Percentiles rank a stretch among this genome's conserved stretches.
Conservation (phyloP, 2,797 vertebrate genomes). For the Synaphobranchus kaupii region DNA sequence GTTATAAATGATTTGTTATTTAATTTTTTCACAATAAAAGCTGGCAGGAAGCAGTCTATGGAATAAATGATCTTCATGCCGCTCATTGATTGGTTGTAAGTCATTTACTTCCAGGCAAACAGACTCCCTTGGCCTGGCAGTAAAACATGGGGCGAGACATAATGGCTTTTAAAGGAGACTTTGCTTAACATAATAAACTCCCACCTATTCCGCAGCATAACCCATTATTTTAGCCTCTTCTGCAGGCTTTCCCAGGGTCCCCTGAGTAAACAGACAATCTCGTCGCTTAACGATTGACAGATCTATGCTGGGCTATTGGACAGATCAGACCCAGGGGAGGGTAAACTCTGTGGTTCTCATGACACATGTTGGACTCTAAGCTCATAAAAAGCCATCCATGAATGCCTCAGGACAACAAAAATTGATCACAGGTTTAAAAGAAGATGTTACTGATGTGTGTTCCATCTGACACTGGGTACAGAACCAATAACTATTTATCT, state of each 20-base stretch:
- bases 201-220: not conserved
- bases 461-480: not conserved
- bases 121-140: not conserved
- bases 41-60: not conserved
- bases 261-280: not conserved
- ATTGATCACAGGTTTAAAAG: not conserved
- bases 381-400: not conserved
- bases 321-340: not conserved
- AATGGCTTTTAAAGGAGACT: conserved; percentile 10
- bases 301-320: not conserved
- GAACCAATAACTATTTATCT: not conserved
- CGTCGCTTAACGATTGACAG: not conserved
- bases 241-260: not conserved
- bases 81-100: not conserved
- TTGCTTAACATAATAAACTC: not conserved
- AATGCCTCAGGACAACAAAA: not conserved
- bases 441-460: not conserved
- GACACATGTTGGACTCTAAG: not conserved
- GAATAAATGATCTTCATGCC: not conserved
- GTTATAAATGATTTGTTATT: not conserved
- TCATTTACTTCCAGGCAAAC: not conserved
- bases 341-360: not conserved
- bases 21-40: not conserved
- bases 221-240: not conserved
- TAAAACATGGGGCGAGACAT: not conserved